Percentiles rank a stretch among this genome's conserved stretches.
These are phyloP conservation scores for Nixonia krombeini DNA, from an alignment of 1,140 invertebrate species.

Conservation along the genomic window DNA sequence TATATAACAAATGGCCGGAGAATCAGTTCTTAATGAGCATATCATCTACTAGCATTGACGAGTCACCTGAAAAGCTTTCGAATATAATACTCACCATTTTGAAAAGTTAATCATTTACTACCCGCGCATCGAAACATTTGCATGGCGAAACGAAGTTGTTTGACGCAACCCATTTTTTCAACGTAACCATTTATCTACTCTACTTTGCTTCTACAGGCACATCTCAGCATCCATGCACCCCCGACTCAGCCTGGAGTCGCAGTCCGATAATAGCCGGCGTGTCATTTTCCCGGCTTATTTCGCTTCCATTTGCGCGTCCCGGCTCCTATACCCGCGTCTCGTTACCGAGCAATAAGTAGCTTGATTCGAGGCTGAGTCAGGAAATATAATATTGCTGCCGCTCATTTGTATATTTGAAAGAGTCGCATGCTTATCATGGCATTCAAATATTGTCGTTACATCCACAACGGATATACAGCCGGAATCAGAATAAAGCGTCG, in stretches of 20 bases:
- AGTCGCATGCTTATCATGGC: neutral
- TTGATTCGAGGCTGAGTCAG: conserved; percentile 26
- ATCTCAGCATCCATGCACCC: conserved; percentile 26
- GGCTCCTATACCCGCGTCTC: too few species aligned
- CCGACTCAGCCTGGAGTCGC: conserved; percentile 28
- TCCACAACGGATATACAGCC: too few species aligned
- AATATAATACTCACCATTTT: too few species aligned
- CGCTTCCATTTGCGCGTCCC: conserved; percentile 18
- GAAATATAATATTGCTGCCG: conserved; percentile 9
- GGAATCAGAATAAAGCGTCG: too few species aligned
- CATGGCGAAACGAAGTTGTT: conserved; percentile 8
- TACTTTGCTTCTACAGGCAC: conserved; percentile 33
- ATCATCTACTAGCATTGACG: too few species aligned
- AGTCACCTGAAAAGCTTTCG: too few species aligned
- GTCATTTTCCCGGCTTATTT: conserved; percentile 34
- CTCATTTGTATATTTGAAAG: conserved; percentile 17
- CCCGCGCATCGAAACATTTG: too few species aligned
- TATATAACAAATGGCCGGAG: too few species aligned
- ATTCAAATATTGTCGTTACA: too few species aligned
- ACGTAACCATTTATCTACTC: conserved; percentile 21
- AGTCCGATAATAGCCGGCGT: conserved; percentile 29
- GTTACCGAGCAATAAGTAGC: conserved; percentile 5
- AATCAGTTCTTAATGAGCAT: too few species aligned
- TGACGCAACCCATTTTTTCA: conserved; percentile 42
- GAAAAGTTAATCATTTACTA: too few species aligned